Evolutionary conservation across 2,113 vertebrate species (phyloP), one percentile per base, ranked within the genome.

Genomic region (Lagenorhynchus albirostris): DNA sequence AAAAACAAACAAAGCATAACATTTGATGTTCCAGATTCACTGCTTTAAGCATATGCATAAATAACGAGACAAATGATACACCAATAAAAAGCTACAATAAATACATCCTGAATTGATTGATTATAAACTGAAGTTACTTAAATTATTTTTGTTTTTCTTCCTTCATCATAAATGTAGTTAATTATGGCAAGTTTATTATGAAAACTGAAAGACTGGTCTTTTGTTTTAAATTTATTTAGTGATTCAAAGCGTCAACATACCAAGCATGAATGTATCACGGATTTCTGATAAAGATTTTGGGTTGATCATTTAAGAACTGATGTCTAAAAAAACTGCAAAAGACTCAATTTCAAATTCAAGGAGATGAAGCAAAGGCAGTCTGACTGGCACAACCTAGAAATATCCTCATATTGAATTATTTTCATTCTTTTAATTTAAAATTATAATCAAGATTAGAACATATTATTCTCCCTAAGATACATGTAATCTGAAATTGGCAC

Each of bases 391-490:
- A 96, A 96, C 29, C 14, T 85, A 89, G 84, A 91, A 74, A 95
- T 94, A 96, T 92, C 47, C 76, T 94, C 7, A 81, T 93, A 94
- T 60, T 96, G 65, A 80, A 97, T 11, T 98, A 98, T 97, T 95
- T 90, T 98, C 95, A 97, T 97, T 98, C 96, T 98, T 99, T 98
- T 97, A 93, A 98, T 98, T 98, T 98, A 98, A 98, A 98, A 97
- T 95, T 95, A 87, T 93, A 98, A 98, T 98, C 93, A 98, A 98
- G 73, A 97, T 98, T 98, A 98, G 95, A 96, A 98, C 98, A 98
- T 79, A 53, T 62, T 98, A 97, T 98, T 98, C 94, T 98, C 96
- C 97, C 77, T 97, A 96, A 98, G 96, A 98, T 93, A 81, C 96
- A 53, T 88, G 91, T 70, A 97, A 94, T 97, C 94, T 97, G 95